phyloP scores from a whole-genome alignment of 2,888 invertebrate genomes.

The Syrphus vitripennis region DNA sequence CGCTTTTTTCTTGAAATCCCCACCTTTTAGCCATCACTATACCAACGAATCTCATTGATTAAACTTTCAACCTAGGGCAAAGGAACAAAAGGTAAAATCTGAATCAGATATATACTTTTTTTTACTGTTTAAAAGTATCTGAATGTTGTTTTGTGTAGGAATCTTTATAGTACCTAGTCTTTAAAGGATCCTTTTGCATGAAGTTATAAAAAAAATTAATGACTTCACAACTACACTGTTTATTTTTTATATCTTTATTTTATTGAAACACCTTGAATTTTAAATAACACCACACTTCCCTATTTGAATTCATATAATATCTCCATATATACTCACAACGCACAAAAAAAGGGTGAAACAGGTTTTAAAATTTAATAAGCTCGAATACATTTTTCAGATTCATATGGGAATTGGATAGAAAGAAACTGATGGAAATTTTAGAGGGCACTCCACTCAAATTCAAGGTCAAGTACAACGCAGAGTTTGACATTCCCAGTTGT shows the following conservation, averaged over 20 bases:
- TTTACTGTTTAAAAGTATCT: slow-evolving; percentile 7
- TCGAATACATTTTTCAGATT: neutral
- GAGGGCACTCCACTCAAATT: slow-evolving; percentile 50
- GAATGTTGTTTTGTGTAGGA: slow-evolving; percentile 21
- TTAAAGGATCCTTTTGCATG: slow-evolving; percentile 33
- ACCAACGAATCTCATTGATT: slow-evolving; percentile 56
- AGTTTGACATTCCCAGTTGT: neutral
- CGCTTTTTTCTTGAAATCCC: slow-evolving; percentile 15
- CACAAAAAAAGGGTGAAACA: slow-evolving; percentile 11
- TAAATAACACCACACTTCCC: slow-evolving; percentile 4
- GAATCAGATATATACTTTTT: neutral
- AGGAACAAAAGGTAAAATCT: slow-evolving; percentile 17
- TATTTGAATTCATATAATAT: neutral
- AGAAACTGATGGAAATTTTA: slow-evolving; percentile 22
- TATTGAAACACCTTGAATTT: slow-evolving; percentile 28
- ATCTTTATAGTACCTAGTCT: neutral
- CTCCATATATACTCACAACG: too few species aligned
- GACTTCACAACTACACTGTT: neutral
- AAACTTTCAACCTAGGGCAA: slow-evolving; percentile 11
- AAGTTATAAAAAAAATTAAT: neutral
- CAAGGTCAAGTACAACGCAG: slow-evolving; percentile 56
- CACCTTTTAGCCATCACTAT: slow-evolving; percentile 20
- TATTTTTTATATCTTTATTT: neutral
- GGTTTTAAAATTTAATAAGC: neutral
- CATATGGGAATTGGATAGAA: neutral